Evolutionary conservation across 2,888 invertebrate species (phyloP).

Genomic region (Blastobasis adustella): DNA sequence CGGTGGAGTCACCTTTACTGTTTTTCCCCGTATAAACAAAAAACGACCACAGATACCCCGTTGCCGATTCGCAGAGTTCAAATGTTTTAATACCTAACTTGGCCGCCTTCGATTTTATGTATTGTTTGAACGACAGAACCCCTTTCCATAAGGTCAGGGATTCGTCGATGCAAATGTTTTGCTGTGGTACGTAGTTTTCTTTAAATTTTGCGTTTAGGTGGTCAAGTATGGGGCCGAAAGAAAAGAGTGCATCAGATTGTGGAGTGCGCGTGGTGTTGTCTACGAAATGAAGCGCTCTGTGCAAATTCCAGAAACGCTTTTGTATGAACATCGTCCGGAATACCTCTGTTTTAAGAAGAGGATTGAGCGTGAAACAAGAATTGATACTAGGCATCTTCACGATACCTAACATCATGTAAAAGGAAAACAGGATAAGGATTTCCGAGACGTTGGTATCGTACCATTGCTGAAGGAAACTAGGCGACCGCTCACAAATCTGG

Average conservation of each 20-base stretch:
- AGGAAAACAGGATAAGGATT: conserved; percentile 6
- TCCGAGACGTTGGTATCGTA: conserved; percentile 4
- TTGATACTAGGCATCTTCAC: conserved; percentile 8
- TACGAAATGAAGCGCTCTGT: conserved; percentile 7
- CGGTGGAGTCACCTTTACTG: too few relatives aligned
- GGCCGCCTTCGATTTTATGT: not conserved
- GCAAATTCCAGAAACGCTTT: conserved; percentile 4
- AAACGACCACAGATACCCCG: not conserved
- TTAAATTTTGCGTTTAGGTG: not conserved
- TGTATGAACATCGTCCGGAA: conserved; percentile 8
- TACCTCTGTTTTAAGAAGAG: conserved; percentile 5
- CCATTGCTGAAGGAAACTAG: conserved; percentile 2
- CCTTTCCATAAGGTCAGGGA: conserved; percentile 14
- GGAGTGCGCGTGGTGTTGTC: not conserved
- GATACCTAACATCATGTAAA: conserved; percentile 9
- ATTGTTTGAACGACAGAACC: conserved; percentile 1
- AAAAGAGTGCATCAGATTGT: not conserved
- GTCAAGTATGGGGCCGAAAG: not conserved
- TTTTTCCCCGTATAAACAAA: too few relatives aligned
- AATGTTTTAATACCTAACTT: not conserved
- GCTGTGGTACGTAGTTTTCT: not conserved
- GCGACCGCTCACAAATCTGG: not conserved
- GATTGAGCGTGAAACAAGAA: conserved; percentile 6
- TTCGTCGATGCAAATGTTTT: conserved; percentile 16
- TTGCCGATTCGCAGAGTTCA: not conserved